phyloP scores from a whole-genome alignment of 2,797 vertebrate species.

The Hoplostethus mediterraneus region DNA sequence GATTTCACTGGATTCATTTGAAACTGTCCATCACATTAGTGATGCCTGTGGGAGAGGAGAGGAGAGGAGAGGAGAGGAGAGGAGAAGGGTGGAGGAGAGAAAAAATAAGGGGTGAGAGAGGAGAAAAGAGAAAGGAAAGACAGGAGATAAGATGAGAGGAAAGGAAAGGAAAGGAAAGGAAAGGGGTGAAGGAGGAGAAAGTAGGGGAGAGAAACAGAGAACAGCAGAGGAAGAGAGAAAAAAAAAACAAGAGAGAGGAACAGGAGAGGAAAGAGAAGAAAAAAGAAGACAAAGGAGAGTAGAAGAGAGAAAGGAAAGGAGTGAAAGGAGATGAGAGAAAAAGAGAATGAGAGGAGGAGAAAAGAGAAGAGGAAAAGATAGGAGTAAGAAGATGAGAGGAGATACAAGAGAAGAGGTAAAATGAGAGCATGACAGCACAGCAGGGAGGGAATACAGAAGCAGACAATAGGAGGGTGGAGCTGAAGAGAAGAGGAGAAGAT shows the following conservation, averaged over 20 bases:
- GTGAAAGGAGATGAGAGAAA: background rate
- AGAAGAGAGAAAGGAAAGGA: background rate
- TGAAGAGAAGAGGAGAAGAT: background rate
- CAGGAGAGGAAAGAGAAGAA: no score
- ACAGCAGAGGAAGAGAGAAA: background rate
- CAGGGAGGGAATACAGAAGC: slow-evolving; percentile 37
- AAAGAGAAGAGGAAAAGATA: background rate
- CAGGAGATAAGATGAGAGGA: background rate
- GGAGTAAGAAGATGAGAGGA: slow-evolving; percentile 8
- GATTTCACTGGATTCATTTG: slow-evolving; percentile 38
- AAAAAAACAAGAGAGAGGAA: background rate
- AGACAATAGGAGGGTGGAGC: background rate
- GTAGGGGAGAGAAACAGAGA: background rate
- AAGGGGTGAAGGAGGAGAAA: background rate
- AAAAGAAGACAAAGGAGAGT: no score
- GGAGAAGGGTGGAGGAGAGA: background rate
- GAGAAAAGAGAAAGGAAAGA: background rate
- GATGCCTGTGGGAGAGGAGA: slow-evolving; percentile 20
- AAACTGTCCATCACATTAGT: slow-evolving; percentile 28
- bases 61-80: background rate
- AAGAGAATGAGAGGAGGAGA: slow-evolving; percentile 16
- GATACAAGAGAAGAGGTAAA: slow-evolving; percentile 4
- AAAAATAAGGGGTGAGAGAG: background rate
- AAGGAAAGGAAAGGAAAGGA: background rate
- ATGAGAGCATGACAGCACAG: slow-evolving; percentile 15